These are phyloP conservation scores for Allolobophora icterica DNA, from an alignment of 2,888 invertebrate species.

Conservation along the genomic window DNA sequence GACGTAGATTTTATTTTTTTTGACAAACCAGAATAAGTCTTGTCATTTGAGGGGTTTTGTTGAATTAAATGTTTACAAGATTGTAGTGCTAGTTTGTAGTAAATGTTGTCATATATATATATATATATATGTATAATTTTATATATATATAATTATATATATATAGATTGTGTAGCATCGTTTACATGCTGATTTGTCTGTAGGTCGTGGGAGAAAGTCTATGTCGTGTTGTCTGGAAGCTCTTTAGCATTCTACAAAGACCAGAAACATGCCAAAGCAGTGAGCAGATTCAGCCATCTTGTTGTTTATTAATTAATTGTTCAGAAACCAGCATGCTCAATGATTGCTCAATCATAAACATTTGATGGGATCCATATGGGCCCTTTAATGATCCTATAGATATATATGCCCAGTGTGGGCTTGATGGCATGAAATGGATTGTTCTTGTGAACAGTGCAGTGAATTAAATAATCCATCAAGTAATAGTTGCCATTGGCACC, in stretches of 20 bases:
- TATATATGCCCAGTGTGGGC: too few species aligned
- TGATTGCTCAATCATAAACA: too few species aligned
- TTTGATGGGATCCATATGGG: too few species aligned
- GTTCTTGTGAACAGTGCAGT: too few species aligned
- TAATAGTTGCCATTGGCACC: too few species aligned
- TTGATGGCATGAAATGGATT: too few species aligned
- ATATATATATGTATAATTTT: neutral
- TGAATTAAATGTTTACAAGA: neutral
- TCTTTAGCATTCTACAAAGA: conserved; percentile 94
- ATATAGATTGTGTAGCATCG: neutral
- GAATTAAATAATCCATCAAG: too few species aligned
- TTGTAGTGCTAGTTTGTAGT: neutral
- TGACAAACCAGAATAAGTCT: neutral
- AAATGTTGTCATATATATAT: neutral
- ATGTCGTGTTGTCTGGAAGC: conserved; percentile 83
- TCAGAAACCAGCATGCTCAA: neutral
- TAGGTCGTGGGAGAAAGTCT: conserved; percentile 80
- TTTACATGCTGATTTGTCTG: neutral
- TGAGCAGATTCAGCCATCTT: conserved; percentile 48
- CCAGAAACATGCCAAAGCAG: conserved; percentile 82
- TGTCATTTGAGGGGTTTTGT: neutral
- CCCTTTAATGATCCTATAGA: too few species aligned
- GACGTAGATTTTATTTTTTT: too few species aligned
- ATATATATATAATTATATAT: neutral
- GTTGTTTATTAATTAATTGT: conserved; percentile 18